These are phyloP conservation scores for Calidris pugnax DNA, from an alignment of 2,113 vertebrate species.

Conservation along the genomic window DNA sequence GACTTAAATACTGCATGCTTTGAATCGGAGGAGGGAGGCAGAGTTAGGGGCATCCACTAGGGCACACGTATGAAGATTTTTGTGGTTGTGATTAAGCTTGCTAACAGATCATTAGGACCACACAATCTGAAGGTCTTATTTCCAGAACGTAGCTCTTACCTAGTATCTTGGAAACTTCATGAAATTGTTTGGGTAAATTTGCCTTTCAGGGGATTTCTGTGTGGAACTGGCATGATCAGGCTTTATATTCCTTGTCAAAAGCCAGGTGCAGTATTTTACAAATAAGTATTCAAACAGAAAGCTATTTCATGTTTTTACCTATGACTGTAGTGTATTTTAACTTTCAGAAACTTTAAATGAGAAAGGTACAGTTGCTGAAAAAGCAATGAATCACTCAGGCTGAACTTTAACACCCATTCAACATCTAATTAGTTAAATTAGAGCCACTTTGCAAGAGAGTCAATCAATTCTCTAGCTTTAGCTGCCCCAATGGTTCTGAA, in stretches of 20 bases:
- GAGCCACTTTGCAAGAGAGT: conserved; percentile 69
- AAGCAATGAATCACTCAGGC: conserved; percentile 68
- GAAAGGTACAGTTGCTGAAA: conserved; percentile 60
- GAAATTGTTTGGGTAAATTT: background rate
- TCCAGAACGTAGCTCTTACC: background rate
- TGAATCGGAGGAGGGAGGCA: background rate
- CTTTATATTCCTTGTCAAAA: background rate
- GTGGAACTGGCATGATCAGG: background rate
- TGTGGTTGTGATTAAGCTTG: background rate
- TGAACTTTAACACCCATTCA: conserved; percentile 77
- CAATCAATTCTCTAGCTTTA: conserved; percentile 76
- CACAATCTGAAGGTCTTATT: background rate
- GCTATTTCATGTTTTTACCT: background rate
- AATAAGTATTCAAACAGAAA: conserved; percentile 35
- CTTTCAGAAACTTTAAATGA: conserved; percentile 69
- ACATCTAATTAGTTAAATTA: conserved; percentile 80
- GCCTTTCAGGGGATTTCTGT: background rate
- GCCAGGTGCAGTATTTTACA: background rate
- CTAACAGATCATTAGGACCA: background rate
- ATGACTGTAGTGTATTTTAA: conserved; percentile 22
- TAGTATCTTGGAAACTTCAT: background rate
- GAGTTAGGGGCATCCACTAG: background rate
- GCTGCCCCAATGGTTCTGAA: conserved; percentile 71
- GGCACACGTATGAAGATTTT: background rate
- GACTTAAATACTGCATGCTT: background rate